These are phyloP conservation scores for Telmatherina bonti DNA, from an alignment of 2,797 vertebrate genomes.

Conservation along the genomic window DNA sequence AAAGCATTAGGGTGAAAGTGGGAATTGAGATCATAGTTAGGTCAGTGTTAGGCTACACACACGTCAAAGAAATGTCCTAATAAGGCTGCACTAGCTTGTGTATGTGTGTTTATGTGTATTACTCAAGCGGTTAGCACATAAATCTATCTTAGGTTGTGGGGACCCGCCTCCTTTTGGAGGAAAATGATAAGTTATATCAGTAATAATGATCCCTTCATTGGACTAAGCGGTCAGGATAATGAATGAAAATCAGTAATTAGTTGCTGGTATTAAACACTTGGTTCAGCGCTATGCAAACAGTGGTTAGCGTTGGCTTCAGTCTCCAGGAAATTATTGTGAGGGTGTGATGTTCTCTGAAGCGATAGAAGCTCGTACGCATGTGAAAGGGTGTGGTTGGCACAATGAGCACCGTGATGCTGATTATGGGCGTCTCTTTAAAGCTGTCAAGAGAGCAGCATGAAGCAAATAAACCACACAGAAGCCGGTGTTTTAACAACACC, in stretches of 20 bases:
- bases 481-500: conserved; percentile 6
- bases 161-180: not conserved
- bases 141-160: not conserved
- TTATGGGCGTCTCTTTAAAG: conserved; percentile 17
- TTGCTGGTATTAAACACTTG: not conserved
- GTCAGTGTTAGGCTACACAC: not conserved
- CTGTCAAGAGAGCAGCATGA: conserved; percentile 13
- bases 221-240: too few relatives aligned
- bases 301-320: not conserved
- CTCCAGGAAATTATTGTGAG: conserved; percentile 9
- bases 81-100: not conserved
- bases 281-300: not conserved
- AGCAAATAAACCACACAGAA: not conserved
- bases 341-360: not conserved
- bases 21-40: not conserved
- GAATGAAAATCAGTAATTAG: too few relatives aligned
- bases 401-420: conserved; percentile 1
- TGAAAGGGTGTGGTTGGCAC: conserved; percentile 32
- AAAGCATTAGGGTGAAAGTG: not conserved
- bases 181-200: not conserved
- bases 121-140: conserved; percentile 2
- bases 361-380: conserved; percentile 5
- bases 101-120: not conserved
- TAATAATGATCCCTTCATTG: too few relatives aligned
- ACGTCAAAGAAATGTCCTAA: not conserved